Evolutionary conservation across 2,797 vertebrate species (phyloP).

Genomic region (Pristis pectinata): DNA sequence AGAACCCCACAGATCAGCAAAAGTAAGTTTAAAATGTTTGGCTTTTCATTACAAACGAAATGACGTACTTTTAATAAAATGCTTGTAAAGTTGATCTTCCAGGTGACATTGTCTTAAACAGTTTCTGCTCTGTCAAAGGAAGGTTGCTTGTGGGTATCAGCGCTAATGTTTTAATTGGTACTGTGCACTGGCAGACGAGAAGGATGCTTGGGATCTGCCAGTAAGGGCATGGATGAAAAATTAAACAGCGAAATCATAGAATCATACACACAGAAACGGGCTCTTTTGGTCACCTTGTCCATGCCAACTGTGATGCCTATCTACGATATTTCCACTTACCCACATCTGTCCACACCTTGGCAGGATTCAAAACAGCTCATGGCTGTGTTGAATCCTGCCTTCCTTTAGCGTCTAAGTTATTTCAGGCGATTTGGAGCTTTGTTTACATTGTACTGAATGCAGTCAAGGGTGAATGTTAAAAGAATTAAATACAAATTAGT

Average conservation of each 20-base stretch:
- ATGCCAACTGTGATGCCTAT: too few relatives aligned
- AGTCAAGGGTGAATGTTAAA: not conserved
- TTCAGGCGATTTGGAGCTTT: not conserved
- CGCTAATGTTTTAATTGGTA: not conserved
- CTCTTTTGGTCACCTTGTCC: too few relatives aligned
- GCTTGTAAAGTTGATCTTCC: not conserved
- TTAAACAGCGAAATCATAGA: too few relatives aligned
- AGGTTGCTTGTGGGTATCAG: not conserved
- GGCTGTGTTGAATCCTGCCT: not conserved
- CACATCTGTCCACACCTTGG: too few relatives aligned
- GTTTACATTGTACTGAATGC: not conserved
- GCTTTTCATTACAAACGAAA: not conserved
- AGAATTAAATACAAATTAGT: not conserved
- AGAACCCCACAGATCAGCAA: conserved; percentile 94
- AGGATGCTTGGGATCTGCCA: not conserved
- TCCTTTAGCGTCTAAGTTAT: not conserved
- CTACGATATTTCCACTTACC: too few relatives aligned
- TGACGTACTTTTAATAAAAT: not conserved
- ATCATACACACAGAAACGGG: too few relatives aligned
- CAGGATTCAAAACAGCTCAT: too few relatives aligned
- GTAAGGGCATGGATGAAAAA: not conserved
- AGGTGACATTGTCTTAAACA: not conserved
- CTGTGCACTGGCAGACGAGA: not conserved
- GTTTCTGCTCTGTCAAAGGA: not conserved
- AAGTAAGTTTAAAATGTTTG: conserved; percentile 60